A percentile compares a stretch with the other conserved stretches of the same genome.
These are phyloP conservation scores for pig (Sus scrofa) DNA, from an alignment of 2,113 vertebrate genomes.

Conservation along the genomic window T2T-Sscrofa CM000815.6:128999001-128999500, in stretches of 20 bases:
- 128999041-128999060: neutral
- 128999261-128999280: neutral
- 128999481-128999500: neutral
- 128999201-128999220: neutral
- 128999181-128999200: neutral
- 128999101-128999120: neutral
- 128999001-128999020: neutral
- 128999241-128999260: neutral
- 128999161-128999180: neutral
- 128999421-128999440: too few species aligned
- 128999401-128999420: neutral
- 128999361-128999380: neutral
- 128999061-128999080: neutral
- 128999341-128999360: neutral
- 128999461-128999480: neutral
- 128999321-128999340: neutral
- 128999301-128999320: neutral
- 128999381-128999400: neutral
- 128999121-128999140: neutral
- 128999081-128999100: neutral
- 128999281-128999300: neutral
- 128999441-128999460: neutral
- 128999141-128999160: neutral
- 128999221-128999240: neutral
- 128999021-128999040: neutral